These are phyloP conservation scores for Hydropsyche betteni DNA, from an alignment of 2,888 invertebrate species.

Conservation along the genomic window DNA sequence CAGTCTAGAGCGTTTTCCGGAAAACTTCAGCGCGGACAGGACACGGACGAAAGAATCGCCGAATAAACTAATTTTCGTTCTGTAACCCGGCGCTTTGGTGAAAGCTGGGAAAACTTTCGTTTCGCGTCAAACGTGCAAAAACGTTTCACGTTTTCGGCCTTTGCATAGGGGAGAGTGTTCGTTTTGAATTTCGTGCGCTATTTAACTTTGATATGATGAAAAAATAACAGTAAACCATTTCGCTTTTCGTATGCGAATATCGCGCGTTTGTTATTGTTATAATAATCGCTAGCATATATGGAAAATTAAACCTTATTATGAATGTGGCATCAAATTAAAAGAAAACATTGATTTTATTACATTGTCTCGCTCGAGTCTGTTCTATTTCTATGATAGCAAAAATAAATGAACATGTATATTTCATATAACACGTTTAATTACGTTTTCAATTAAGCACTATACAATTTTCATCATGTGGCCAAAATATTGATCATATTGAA, in stretches of 20 bases:
- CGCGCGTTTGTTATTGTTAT: neutral
- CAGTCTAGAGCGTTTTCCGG: constrained; percentile 9
- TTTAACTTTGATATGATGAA: constrained; percentile 16
- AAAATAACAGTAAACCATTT: constrained; percentile 13
- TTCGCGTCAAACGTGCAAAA: neutral
- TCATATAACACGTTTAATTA: too few species aligned
- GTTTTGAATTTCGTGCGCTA: constrained; percentile 2
- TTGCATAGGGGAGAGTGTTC: too few species aligned
- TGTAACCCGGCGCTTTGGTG: neutral
- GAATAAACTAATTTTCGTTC: constrained; percentile 25
- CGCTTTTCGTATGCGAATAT: neutral
- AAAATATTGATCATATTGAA: constrained; percentile 9
- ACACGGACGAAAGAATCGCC: constrained; percentile 20
- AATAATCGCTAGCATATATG: neutral
- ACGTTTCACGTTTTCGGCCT: too few species aligned
- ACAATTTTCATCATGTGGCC: too few species aligned
- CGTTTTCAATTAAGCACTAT: too few species aligned
- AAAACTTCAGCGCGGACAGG: constrained; percentile 18
- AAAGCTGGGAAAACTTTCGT: neutral
- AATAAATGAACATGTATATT: too few species aligned
- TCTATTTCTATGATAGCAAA: too few species aligned
- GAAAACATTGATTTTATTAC: constrained; percentile 13
- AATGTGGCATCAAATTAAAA: constrained; percentile 19
- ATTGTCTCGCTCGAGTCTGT: neutral
- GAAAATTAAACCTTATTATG: constrained; percentile 5